Base-by-base conservation (phyloP, 1,140 invertebrate genomes). In the Drosophila rufa region DNA sequence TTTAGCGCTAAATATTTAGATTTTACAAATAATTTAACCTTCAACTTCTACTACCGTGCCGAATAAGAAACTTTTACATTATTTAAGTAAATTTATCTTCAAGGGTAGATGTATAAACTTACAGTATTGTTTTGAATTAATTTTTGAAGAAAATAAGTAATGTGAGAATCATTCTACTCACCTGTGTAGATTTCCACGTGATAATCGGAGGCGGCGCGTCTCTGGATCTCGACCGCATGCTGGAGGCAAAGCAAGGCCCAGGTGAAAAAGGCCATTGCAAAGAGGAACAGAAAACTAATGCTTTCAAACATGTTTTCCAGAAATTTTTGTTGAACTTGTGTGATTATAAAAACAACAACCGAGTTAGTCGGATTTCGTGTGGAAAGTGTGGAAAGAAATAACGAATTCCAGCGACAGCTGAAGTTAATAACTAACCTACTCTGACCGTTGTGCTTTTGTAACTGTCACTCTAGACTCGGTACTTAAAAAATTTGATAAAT, bases 241-340 rank as follows among this genome's bases (percentile, higher is more conserved):
- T 80, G 77, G 51, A 79, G 78, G 15, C 80, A 89, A 4, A 81
- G 51, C 22, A 89, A 19, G 27, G 42, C 61, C 84, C 84, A 89
- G 25, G 84, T 62, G 2, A 68, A 55, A 17, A 89, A 64, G 17
- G 80, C 84, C 59, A 89, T 51, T 19, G 77, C 73, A 25, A 47
- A 46, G 17, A 89, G 60, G 45, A 89, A 87, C 25, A 76, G 45
- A 57, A 79, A 66, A 81, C 74, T 90, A 56, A 90, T 81, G 78
- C 42, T 70, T 47, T 90, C 65, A 61, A 89, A 81, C 84, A 89
- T 89, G 56, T 45, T 81, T 55, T 42, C 38, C 14, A 27, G 9
- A 59, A 53, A 71, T 65, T 69, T 59, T 66, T 71, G 25, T 25
- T 38, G 15, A 68, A 71, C 66, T 42, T 53, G 19, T 55, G 45